A percentile compares a stretch with the other conserved stretches of the same genome.
These are phyloP conservation scores for Camptogramma bilineatum DNA, from an alignment of 2,888 invertebrate genomes.

Conservation along the genomic window DNA sequence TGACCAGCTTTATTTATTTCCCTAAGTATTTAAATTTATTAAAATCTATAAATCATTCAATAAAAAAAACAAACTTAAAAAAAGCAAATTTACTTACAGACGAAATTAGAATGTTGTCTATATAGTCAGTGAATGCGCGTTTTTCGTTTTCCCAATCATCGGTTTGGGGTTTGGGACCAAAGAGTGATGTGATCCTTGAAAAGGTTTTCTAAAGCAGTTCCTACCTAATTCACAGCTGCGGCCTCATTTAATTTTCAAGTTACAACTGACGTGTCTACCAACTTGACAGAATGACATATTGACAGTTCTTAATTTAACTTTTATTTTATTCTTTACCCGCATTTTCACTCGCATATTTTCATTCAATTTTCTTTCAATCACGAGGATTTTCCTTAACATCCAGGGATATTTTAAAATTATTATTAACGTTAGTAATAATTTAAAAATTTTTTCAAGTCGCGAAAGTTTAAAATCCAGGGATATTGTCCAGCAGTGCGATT, in stretches of 20 bases:
- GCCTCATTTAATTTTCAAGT: slow-evolving; percentile 6
- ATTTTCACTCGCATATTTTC: not conserved
- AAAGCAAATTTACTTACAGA: not conserved
- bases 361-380: not conserved
- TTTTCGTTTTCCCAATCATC: slow-evolving; percentile 51
- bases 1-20: too few relatives aligned
- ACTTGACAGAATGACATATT: slow-evolving; percentile 4
- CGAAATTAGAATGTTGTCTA: not conserved
- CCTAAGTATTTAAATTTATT: too few relatives aligned
- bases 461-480: too few relatives aligned
- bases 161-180: not conserved
- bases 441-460: too few relatives aligned
- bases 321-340: not conserved
- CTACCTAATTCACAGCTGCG: slow-evolving; percentile 2
- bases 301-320: not conserved
- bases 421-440: too few relatives aligned
- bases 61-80: too few relatives aligned
- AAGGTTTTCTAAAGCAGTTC: not conserved
- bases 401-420: too few relatives aligned
- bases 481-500: too few relatives aligned
- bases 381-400: too few relatives aligned
- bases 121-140: slow-evolving; percentile 51
- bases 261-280: not conserved
- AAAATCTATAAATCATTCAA: too few relatives aligned
- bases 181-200: slow-evolving; percentile 13